Evolutionary conservation across 2,888 invertebrate species (phyloP), one percentile per base, ranked within the genome.

Genomic region (Neoscelio sp.): DNA sequence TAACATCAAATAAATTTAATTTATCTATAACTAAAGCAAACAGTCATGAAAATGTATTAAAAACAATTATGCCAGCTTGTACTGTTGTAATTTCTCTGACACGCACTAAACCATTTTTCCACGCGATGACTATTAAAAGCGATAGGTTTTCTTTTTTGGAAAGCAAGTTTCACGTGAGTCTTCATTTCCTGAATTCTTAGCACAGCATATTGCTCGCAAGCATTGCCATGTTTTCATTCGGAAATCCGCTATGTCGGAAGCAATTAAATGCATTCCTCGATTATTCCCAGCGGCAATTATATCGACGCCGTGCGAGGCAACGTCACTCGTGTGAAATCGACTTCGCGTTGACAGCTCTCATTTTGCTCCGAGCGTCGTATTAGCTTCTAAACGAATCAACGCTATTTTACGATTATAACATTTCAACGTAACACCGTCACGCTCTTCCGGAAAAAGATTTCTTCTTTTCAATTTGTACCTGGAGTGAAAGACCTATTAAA

Each of bases 391-490:
- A 38, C 23, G 12, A 64, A 17, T 15, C 10, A 6, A 52, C 20
- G n/a, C 26, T 13, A 7, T 56, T 40, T 26, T 17, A 33, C 10
- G 60, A 46, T 60, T 60, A 62, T 62, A 33, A 64, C 64, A 50
- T 48, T 64, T 50, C 26, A 50, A 38, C 50, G 38, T 64, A 64
- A 64, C 64, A 64, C 40, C 38, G 23, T 46, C 35, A 62, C 46
- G 26, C 18, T 65, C 40, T 65, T 65, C 50, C 50, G 23, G 50
- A 17, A 65, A 65, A 52, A 13, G 20, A 40, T 65, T 52, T 52
- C 52, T 52, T 42, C 28, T 42, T 40, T 23, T 15, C 10, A 6
- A 62, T 48, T 30, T 28, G 18, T 8, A 1, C n/a, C 5, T 8
- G 6, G 20, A 62, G 46, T 62, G 62, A 65, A 52, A 52, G 30